Evolutionary conservation across 2,888 invertebrate genomes (phyloP).

Genomic region (Amorpha juglandis): DNA sequence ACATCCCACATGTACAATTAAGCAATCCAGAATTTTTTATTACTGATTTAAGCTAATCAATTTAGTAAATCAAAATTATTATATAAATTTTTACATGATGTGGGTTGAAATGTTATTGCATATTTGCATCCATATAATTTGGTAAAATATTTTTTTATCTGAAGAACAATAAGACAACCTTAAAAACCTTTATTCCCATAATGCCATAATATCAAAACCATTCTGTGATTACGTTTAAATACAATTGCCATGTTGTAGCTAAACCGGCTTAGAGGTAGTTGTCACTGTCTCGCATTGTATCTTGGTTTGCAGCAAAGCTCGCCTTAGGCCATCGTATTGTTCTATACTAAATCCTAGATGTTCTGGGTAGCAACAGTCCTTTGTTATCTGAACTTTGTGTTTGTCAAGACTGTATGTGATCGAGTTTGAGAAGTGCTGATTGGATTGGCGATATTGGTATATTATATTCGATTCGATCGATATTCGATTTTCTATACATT

Average conservation of each 20-base stretch:
- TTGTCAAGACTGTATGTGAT: not conserved
- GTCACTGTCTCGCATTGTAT: slow-evolving; percentile 3
- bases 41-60: too few relatives aligned
- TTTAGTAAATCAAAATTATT: too few relatives aligned
- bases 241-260: slow-evolving; percentile 12
- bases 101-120: too few relatives aligned
- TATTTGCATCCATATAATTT: too few relatives aligned
- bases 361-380: slow-evolving; percentile 5
- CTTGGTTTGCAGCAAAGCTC: slow-evolving; percentile 7
- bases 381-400: not conserved
- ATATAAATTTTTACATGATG: too few relatives aligned
- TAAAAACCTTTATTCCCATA: too few relatives aligned
- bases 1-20: too few relatives aligned
- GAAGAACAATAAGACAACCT: too few relatives aligned
- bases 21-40: too few relatives aligned
- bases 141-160: too few relatives aligned
- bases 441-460: not conserved
- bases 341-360: not conserved
- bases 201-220: not conserved
- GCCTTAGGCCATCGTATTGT: slow-evolving; percentile 14
- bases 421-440: slow-evolving; percentile 2
- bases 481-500: not conserved
- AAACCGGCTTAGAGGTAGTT: not conserved
- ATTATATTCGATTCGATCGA: too few relatives aligned
- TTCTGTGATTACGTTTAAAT: slow-evolving; percentile 3